Percentiles rank a stretch among this genome's conserved stretches.
These are phyloP conservation scores for Helicoverpa zea DNA, from an alignment of 1,140 invertebrate genomes.

Conservation along the genomic window DNA sequence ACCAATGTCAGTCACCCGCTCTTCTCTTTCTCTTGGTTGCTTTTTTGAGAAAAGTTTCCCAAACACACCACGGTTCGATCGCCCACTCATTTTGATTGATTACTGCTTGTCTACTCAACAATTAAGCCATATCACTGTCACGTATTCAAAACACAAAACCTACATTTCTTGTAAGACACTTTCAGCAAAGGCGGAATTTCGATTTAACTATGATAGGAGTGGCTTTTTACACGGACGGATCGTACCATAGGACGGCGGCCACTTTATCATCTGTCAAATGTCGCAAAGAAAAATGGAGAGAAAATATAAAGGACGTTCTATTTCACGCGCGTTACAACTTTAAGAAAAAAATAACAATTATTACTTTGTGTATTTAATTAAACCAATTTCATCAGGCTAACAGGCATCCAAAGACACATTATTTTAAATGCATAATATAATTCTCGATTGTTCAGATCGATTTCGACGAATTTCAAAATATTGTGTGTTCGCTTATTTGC, in stretches of 20 bases:
- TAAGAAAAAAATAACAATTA: background rate
- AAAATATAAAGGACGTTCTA: constrained; percentile 57
- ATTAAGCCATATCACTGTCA: constrained; percentile 73
- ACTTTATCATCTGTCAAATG: constrained; percentile 81
- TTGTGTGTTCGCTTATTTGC: background rate
- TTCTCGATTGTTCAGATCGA: no score
- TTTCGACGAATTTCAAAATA: background rate
- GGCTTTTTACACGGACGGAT: constrained; percentile 81
- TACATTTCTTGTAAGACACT: constrained; percentile 73
- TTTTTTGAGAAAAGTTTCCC: constrained; percentile 85
- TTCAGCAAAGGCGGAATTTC: constrained; percentile 71
- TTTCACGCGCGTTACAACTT: constrained; percentile 49
- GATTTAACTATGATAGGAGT: constrained; percentile 77
- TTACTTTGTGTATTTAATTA: no score
- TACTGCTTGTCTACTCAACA: constrained; percentile 60
- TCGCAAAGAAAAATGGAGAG: constrained; percentile 53
- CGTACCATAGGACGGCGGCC: constrained; percentile 63
- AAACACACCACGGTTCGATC: constrained; percentile 83
- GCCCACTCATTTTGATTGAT: constrained; percentile 82
- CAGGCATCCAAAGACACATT: no score
- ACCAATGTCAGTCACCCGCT: constrained; percentile 89
- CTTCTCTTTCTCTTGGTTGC: constrained; percentile 72
- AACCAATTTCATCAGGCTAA: no score
- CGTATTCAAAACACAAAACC: constrained; percentile 67
- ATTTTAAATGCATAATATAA: no score